These are phyloP conservation scores for Erebia epiphron DNA, from an alignment of 2,888 invertebrate genomes.

Conservation along the genomic window DNA sequence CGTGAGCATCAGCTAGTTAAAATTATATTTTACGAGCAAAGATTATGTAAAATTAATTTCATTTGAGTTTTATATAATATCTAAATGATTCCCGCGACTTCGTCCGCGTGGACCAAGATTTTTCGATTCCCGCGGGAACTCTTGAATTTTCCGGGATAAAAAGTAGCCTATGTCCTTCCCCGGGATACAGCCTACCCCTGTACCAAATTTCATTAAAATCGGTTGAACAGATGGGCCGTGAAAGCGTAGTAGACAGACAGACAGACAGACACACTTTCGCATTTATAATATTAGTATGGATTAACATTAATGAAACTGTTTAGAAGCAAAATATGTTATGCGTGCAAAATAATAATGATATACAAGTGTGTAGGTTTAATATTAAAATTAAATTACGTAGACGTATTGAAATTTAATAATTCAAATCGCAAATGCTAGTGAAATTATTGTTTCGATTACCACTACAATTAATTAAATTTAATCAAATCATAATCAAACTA, in stretches of 20 bases:
- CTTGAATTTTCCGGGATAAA: too few relatives aligned
- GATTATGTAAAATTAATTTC: not conserved
- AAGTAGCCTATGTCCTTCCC: too few relatives aligned
- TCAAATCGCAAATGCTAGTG: not conserved
- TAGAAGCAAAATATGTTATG: not conserved
- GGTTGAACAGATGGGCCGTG: too few relatives aligned
- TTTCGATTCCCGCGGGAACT: too few relatives aligned
- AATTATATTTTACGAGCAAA: not conserved
- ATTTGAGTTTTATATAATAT: not conserved
- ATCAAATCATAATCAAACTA: not conserved
- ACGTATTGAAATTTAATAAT: slow-evolving; percentile 6
- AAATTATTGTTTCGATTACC: not conserved
- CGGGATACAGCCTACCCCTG: too few relatives aligned
- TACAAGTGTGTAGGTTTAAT: not conserved
- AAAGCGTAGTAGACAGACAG: too few relatives aligned
- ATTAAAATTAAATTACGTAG: not conserved
- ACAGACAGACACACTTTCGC: too few relatives aligned
- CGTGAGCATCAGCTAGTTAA: too few relatives aligned
- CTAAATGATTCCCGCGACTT: too few relatives aligned
- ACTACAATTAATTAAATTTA: not conserved
- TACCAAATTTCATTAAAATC: too few relatives aligned
- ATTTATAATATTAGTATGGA: too few relatives aligned
- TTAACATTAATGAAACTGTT: not conserved
- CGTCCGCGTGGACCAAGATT: too few relatives aligned
- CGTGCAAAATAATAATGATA: not conserved